phyloP scores from a whole-genome alignment of 2,797 vertebrate genomes.

The Melopsittacus undulatus region DNA sequence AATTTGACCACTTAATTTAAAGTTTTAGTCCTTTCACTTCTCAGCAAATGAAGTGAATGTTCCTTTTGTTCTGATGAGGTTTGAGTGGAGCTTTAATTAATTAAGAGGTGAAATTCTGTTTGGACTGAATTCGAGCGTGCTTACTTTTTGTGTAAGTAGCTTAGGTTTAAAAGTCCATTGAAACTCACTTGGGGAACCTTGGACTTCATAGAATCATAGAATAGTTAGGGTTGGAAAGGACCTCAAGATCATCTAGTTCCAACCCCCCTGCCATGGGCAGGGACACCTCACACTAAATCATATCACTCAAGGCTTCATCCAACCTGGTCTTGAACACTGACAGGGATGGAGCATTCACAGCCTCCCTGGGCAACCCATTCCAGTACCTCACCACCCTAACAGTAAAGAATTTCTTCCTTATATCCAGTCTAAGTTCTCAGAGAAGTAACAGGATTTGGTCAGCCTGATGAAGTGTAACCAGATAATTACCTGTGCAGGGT shows the following conservation, averaged over 20 bases:
- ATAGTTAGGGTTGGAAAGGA: no score
- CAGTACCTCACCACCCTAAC: no score
- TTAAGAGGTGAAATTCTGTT: not conserved
- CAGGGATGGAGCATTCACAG: no score
- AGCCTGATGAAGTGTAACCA: not conserved
- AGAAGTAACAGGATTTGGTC: not conserved
- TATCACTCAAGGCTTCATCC: no score
- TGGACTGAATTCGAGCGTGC: not conserved
- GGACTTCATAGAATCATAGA: no score
- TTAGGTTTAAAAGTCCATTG: not conserved
- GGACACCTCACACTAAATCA: no score
- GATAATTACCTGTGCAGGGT: not conserved
- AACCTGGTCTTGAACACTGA: no score
- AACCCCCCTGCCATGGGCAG: no score
- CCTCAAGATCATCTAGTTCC: no score
- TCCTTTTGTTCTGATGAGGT: not conserved
- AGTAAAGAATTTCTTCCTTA: no score
- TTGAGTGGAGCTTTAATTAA: conserved; percentile 10
- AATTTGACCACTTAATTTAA: not conserved
- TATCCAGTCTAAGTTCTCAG: no score
- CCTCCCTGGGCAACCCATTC: no score
- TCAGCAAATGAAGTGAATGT: not conserved
- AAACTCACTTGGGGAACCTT: not conserved
- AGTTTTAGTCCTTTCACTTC: not conserved
- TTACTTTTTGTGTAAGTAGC: not conserved